Conservation (phyloP, 2,888 invertebrate genomes). For the Amblyteles armatorius region DNA sequence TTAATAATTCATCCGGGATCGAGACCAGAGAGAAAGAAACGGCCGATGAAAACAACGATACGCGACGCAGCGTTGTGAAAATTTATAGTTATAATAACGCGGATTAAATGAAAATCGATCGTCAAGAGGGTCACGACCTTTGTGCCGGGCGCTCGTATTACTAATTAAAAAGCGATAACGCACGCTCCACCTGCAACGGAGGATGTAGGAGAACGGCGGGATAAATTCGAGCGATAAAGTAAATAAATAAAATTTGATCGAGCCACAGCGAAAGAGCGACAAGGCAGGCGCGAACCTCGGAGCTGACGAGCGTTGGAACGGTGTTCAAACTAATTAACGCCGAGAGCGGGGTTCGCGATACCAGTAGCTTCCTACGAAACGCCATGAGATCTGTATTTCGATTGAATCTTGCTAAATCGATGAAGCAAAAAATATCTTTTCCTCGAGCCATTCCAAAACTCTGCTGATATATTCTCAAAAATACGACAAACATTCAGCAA, state of each 20-base stretch:
- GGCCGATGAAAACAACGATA: not conserved
- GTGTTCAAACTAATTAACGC: slow-evolving; percentile 76
- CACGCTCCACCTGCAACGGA: slow-evolving; percentile 7
- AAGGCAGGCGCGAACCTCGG: slow-evolving; percentile 14
- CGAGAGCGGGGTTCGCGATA: slow-evolving; percentile 17
- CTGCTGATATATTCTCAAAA: not conserved
- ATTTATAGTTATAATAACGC: not conserved
- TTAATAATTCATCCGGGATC: not conserved
- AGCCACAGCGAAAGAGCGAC: not conserved
- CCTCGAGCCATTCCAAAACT: not conserved
- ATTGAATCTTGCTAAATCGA: slow-evolving; percentile 72
- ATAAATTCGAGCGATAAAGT: slow-evolving; percentile 7
- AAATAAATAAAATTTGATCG: slow-evolving; percentile 4
- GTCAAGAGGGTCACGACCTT: not conserved
- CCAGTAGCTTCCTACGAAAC: not conserved
- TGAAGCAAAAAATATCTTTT: slow-evolving; percentile 69
- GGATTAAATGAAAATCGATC: slow-evolving; percentile 23
- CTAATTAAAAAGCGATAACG: slow-evolving; percentile 12
- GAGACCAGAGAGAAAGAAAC: not conserved
- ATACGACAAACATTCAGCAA: not conserved
- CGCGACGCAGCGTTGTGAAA: not conserved
- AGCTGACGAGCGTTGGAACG: slow-evolving; percentile 55
- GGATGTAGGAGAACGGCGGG: not conserved
- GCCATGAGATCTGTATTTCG: slow-evolving; percentile 60
- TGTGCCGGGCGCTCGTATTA: not conserved